Percentiles rank a stretch among this genome's conserved stretches.
Evolutionary conservation across 64 coral and sea anemone genomes (phyloP).

Genomic region (Astreopora myriophthalma): DNA sequence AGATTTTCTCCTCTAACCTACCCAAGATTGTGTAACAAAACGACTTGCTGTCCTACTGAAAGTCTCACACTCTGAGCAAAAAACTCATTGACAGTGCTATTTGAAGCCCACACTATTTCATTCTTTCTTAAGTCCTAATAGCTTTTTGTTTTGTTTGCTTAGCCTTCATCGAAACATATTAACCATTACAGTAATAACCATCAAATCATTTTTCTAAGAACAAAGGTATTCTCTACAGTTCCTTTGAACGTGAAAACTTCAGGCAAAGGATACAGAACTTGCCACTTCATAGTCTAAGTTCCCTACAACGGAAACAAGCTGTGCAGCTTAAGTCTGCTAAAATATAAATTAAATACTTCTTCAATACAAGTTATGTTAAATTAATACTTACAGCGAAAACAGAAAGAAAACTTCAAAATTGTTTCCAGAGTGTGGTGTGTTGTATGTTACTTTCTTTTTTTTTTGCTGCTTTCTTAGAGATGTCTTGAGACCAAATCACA

Average conservation of each 20-base stretch:
- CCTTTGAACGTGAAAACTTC: not conserved
- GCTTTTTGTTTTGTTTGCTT: not conserved
- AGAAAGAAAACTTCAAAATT: not conserved
- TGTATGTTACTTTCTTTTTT: no score
- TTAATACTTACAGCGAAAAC: conserved; percentile 2
- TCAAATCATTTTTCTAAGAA: not conserved
- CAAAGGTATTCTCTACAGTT: not conserved
- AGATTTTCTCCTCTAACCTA: not conserved
- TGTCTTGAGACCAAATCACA: no score
- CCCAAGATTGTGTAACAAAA: no score
- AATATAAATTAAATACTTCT: conserved; percentile 25
- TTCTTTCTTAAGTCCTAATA: not conserved
- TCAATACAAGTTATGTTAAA: not conserved
- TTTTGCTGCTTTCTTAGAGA: no score
- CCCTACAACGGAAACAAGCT: conserved; percentile 40
- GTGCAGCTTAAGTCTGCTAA: conserved; percentile 48
- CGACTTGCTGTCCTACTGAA: not conserved
- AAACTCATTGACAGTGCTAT: not conserved
- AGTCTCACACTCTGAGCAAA: not conserved
- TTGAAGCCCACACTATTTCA: not conserved
- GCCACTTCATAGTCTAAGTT: not conserved
- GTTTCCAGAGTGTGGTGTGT: no score
- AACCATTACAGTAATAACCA: not conserved
- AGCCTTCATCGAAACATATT: conserved; percentile 17
- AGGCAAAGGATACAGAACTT: not conserved